Percentiles rank a stretch among this genome's conserved stretches.
Evolutionary conservation across 2,113 vertebrate genomes (phyloP).

Genomic region (Stictonetta naevosa): DNA sequence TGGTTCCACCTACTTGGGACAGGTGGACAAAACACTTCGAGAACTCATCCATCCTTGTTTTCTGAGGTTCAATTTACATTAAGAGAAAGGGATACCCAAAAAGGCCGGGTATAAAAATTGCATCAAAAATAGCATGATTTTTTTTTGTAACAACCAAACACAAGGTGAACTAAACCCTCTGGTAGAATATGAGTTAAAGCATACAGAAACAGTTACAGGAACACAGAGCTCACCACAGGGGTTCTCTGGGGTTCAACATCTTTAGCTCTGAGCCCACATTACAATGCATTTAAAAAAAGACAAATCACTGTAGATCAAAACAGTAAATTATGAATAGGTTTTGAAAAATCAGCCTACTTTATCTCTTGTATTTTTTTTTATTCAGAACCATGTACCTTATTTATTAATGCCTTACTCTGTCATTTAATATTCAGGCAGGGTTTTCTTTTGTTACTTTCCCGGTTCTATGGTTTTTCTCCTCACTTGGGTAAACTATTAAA

Average conservation of each 20-base stretch:
- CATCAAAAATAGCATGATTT: not conserved
- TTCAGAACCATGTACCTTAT: not conserved
- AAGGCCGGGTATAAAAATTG: not conserved
- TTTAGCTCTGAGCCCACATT: not conserved
- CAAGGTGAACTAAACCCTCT: not conserved
- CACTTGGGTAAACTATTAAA: not conserved
- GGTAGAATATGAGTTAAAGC: not conserved
- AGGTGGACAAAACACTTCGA: not conserved
- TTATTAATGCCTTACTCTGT: not conserved
- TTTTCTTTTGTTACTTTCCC: not conserved
- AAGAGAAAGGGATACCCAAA: not conserved
- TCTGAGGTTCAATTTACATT: not conserved
- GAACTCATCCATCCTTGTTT: not conserved
- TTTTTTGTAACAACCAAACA: not conserved
- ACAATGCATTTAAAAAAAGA: not conserved
- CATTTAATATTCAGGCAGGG: not conserved
- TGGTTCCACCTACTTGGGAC: not conserved
- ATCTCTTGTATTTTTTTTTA: not conserved
- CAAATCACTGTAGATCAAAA: not conserved
- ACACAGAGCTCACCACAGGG: not conserved
- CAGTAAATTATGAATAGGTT: not conserved
- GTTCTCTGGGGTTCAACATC: not conserved
- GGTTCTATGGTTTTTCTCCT: not conserved
- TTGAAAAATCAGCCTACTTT: not conserved
- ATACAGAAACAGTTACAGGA: not conserved